These are phyloP conservation scores for Torymus auratus DNA, from an alignment of 2,888 invertebrate species.

Conservation along the genomic window DNA sequence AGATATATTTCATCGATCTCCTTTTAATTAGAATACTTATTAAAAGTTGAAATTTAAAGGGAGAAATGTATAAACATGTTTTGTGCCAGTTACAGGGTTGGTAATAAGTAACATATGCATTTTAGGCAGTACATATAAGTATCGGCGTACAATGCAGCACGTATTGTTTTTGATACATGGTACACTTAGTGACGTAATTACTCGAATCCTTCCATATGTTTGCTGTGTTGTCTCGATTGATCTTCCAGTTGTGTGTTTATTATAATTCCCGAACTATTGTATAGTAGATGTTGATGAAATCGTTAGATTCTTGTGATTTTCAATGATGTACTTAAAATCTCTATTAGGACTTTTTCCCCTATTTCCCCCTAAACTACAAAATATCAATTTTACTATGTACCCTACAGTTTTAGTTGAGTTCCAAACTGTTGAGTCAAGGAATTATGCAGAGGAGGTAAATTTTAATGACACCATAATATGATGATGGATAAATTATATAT, in stretches of 20 bases:
- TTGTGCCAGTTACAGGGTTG: constrained; percentile 1
- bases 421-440: no score
- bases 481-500: no score
- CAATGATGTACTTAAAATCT: constrained; percentile 20
- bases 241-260: constrained; percentile 43
- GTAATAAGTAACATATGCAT: constrained; percentile 25
- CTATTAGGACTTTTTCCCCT: not conserved
- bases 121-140: constrained; percentile 12
- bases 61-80: constrained; percentile 8
- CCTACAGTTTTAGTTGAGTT: no score
- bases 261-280: constrained; percentile 28
- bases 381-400: no score
- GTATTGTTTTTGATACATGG: constrained; percentile 27
- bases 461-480: no score
- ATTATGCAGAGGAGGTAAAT: no score
- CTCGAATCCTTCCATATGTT: constrained; percentile 45
- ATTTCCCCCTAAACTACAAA: not conserved
- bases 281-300: constrained; percentile 39
- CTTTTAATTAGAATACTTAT: no score
- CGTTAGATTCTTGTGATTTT: constrained; percentile 46
- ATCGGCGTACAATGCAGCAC: not conserved
- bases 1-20: no score
- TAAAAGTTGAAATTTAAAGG: not conserved
- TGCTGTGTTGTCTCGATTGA: constrained; percentile 48
- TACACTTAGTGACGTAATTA: constrained; percentile 33